phyloP scores from a whole-genome alignment of 2,113 vertebrate genomes.

The Peromyscus leucopus region DNA sequence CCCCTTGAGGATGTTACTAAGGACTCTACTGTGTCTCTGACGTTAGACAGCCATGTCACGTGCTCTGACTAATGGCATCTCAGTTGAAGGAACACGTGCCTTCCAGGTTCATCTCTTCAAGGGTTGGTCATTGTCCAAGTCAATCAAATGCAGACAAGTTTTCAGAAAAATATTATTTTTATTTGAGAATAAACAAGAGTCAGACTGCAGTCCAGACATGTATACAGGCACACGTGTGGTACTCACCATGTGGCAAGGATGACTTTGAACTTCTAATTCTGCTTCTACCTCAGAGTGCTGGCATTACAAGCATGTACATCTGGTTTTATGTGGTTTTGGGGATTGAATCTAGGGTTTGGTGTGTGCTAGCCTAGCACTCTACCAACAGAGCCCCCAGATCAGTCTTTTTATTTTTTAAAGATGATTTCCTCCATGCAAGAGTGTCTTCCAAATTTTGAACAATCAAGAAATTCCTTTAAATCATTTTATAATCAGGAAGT shows the following conservation, averaged over 20 bases:
- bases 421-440: background rate
- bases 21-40: background rate
- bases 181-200: background rate
- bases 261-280: background rate
- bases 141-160: background rate
- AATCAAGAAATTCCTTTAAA: conserved; percentile 57
- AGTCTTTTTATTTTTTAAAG: background rate
- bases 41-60: background rate
- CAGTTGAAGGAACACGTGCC: background rate
- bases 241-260: background rate
- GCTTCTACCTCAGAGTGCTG: background rate
- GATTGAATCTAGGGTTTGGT: background rate
- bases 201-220: background rate
- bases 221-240: background rate
- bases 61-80: background rate
- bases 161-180: background rate
- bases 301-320: background rate
- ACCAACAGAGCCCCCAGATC: background rate
- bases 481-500: background rate
- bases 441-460: conserved; percentile 18
- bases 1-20: background rate
- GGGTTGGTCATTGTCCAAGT: background rate
- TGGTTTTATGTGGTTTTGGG: background rate
- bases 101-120: background rate
- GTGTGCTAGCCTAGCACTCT: background rate